Percentiles rank a stretch among this genome's conserved stretches.
phyloP scores from a whole-genome alignment of 30 jellyfish, hydroid and myxozoan species.

The Mastigias papua region DNA sequence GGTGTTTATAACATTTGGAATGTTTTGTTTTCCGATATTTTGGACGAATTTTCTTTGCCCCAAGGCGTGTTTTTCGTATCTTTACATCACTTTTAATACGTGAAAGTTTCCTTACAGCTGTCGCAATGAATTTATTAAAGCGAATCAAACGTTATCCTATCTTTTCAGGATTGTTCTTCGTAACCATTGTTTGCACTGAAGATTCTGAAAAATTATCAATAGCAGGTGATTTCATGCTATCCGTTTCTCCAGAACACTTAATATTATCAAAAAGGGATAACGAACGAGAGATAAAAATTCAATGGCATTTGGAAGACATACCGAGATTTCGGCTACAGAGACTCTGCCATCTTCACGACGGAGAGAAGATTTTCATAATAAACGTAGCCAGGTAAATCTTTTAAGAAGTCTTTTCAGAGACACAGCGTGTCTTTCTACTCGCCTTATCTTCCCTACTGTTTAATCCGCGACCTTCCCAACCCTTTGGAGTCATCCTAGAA shows the following conservation, averaged over 20 bases:
- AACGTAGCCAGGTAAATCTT: constrained; percentile 85
- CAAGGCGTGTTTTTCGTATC: too few relatives aligned
- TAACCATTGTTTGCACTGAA: constrained; percentile 89
- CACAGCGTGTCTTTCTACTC: constrained; percentile 1
- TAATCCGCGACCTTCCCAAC: neutral
- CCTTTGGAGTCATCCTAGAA: neutral
- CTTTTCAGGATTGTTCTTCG: constrained; percentile 74
- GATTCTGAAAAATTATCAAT: constrained; percentile 88
- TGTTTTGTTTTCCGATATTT: too few relatives aligned
- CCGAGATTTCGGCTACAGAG: constrained; percentile 94
- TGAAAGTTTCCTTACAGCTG: too few relatives aligned
- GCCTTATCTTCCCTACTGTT: neutral
- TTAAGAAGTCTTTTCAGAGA: too few relatives aligned
- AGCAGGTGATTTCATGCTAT: constrained; percentile 89
- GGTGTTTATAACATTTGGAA: too few relatives aligned
- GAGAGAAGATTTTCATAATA: constrained; percentile 90
- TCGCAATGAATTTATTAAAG: too few relatives aligned
- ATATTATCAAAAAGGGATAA: constrained; percentile 63
- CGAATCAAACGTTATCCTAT: too few relatives aligned
- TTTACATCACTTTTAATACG: too few relatives aligned
- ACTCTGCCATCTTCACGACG: constrained; percentile 86
- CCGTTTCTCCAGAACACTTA: constrained; percentile 83
- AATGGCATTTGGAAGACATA: constrained; percentile 93
- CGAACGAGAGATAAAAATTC: constrained; percentile 1
- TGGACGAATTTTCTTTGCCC: too few relatives aligned